phyloP scores from a whole-genome alignment of 2,113 vertebrate genomes.

The Spilogale gracilis region DNA sequence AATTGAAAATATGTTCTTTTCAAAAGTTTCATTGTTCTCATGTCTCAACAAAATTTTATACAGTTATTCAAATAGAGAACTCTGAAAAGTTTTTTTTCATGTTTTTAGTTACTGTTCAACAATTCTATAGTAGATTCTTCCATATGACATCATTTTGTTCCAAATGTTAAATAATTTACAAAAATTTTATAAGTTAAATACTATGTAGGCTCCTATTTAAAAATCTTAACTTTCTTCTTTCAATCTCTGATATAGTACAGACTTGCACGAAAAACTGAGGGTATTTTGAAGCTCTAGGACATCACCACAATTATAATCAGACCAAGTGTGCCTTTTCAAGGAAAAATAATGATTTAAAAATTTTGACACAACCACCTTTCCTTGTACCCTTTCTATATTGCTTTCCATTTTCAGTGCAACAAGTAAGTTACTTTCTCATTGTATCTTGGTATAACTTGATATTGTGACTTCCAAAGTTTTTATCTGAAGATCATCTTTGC shows the following conservation, averaged over 20 bases:
- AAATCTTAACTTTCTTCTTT: not conserved
- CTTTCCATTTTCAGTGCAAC: not conserved
- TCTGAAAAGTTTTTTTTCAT: not conserved
- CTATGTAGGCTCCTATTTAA: not conserved
- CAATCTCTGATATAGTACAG: not conserved
- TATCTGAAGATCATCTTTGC: slow-evolving; percentile 60
- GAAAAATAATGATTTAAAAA: slow-evolving; percentile 62
- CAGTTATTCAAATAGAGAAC: not conserved
- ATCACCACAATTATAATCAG: slow-evolving; percentile 18
- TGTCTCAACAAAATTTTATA: slow-evolving; percentile 38
- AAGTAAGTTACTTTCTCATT: slow-evolving; percentile 28
- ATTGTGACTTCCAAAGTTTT: slow-evolving; percentile 30
- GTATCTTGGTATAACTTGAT: slow-evolving; percentile 4
- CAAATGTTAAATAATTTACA: slow-evolving; percentile 38
- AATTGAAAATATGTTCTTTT: slow-evolving; percentile 40
- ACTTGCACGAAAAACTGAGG: slow-evolving; percentile 38
- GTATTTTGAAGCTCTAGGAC: not conserved
- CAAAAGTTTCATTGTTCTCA: slow-evolving; percentile 42
- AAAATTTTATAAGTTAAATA: slow-evolving; percentile 46
- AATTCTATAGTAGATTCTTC: slow-evolving; percentile 40
- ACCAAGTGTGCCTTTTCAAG: slow-evolving; percentile 53
- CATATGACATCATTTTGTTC: not conserved
- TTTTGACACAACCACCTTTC: slow-evolving; percentile 3
- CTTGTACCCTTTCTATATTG: not conserved
- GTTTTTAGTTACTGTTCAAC: not conserved